phyloP scores from a whole-genome alignment of 2,113 vertebrate species.

The Meles meles region DNA sequence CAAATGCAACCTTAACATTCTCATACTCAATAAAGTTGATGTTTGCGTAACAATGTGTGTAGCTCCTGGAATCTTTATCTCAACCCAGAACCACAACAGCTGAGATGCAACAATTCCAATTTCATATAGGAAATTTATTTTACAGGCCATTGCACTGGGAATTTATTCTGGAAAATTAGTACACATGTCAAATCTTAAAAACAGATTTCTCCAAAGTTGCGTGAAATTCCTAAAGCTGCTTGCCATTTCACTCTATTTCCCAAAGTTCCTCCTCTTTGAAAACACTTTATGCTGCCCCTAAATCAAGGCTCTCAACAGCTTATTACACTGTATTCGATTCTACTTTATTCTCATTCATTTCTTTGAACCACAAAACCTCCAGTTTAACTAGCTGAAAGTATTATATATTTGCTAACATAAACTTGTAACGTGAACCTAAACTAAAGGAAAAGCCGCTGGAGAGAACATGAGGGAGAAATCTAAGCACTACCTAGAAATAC shows the following conservation, averaged over 20 bases:
- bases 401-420: neutral
- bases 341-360: slow-evolving; percentile 7
- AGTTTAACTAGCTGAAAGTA: neutral
- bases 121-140: neutral
- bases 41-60: neutral
- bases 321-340: neutral
- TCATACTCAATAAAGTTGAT: neutral
- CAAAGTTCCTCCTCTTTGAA: slow-evolving; percentile 13
- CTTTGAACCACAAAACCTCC: neutral
- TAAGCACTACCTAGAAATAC: neutral
- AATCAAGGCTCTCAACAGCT: neutral
- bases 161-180: neutral
- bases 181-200: neutral
- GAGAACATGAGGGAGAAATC: neutral
- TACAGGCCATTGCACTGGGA: neutral
- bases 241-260: neutral
- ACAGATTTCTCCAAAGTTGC: neutral
- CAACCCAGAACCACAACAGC: neutral
- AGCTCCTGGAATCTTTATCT: neutral
- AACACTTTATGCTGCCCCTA: neutral
- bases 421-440: neutral
- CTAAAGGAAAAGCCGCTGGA: neutral
- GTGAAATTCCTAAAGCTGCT: neutral
- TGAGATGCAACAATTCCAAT: neutral
- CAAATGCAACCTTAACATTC: neutral